Evolutionary conservation across 1,140 invertebrate genomes (phyloP).

Genomic region (Pteromalus puparum): DNA sequence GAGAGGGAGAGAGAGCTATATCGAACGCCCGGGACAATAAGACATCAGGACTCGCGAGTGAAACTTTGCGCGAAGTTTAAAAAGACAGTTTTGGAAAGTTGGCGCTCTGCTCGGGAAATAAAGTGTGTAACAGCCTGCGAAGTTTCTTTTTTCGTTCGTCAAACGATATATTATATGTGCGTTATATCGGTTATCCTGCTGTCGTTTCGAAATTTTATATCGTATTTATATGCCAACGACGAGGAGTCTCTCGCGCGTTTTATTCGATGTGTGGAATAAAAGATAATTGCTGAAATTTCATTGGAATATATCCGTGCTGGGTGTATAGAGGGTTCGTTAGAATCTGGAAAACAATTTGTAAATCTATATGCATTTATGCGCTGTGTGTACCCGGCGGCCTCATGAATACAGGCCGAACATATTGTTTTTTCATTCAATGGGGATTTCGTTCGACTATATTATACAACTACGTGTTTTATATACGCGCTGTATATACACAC

Average conservation of each 20-base stretch:
- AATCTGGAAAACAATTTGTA: background rate
- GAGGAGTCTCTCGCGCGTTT: too few relatives aligned
- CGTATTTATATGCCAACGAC: too few relatives aligned
- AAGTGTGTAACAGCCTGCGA: background rate
- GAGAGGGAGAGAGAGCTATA: background rate
- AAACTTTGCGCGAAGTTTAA: background rate
- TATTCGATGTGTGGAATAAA: too few relatives aligned
- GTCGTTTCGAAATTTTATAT: too few relatives aligned
- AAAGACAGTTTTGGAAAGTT: background rate
- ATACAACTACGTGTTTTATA: background rate
- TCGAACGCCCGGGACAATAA: too few relatives aligned
- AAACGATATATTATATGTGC: too few relatives aligned
- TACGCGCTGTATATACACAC: background rate
- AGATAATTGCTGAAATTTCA: background rate
- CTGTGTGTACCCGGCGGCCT: background rate
- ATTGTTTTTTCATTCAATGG: slow-evolving; percentile 25
- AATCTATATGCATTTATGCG: background rate
- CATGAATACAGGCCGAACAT: background rate
- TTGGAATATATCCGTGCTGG: background rate
- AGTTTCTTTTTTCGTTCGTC: background rate
- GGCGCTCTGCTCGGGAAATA: background rate
- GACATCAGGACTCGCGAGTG: background rate
- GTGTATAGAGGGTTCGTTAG: background rate
- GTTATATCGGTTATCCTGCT: too few relatives aligned
- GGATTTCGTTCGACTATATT: slow-evolving; percentile 18